phyloP scores from a whole-genome alignment of 2,888 invertebrate species.

The Phyto melanocephala region DNA sequence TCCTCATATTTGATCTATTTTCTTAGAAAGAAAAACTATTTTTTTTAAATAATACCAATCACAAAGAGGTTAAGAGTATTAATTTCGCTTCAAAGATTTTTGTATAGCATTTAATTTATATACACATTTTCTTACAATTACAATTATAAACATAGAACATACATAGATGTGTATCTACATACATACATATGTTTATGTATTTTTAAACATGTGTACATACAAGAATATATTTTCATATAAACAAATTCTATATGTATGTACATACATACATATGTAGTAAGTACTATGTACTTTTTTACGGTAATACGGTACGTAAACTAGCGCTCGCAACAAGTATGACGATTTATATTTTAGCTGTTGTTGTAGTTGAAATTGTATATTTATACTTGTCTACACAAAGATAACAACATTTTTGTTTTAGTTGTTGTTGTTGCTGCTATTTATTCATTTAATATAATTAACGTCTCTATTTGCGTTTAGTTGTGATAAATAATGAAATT shows the following conservation, averaged over 20 bases:
- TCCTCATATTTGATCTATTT: too few relatives aligned
- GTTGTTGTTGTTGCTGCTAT: conserved; percentile 31
- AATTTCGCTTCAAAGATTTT: conserved; percentile 6
- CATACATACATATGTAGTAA: too few relatives aligned
- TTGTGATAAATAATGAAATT: conserved; percentile 58
- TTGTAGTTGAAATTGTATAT: conserved; percentile 16
- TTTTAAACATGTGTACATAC: neutral
- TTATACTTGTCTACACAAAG: conserved; percentile 25
- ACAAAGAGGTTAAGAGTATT: conserved; percentile 2
- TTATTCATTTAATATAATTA: conserved; percentile 57
- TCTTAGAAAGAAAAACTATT: too few relatives aligned
- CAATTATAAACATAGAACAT: too few relatives aligned
- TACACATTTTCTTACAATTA: neutral
- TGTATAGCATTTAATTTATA: conserved; percentile 4
- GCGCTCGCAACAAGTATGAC: conserved; percentile 46
- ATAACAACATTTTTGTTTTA: conserved; percentile 39
- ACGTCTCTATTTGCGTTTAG: conserved; percentile 55
- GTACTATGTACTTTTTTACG: conserved; percentile 29
- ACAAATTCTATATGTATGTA: too few relatives aligned
- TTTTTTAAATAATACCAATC: too few relatives aligned
- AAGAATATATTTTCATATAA: neutral
- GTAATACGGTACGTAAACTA: conserved; percentile 38
- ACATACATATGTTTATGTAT: neutral
- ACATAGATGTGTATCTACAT: too few relatives aligned
- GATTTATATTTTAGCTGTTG: conserved; percentile 3